A percentile compares a stretch with the other conserved stretches of the same genome.
Evolutionary conservation across 2,797 vertebrate genomes (phyloP).

Genomic region (Anas flavirostris): DNA sequence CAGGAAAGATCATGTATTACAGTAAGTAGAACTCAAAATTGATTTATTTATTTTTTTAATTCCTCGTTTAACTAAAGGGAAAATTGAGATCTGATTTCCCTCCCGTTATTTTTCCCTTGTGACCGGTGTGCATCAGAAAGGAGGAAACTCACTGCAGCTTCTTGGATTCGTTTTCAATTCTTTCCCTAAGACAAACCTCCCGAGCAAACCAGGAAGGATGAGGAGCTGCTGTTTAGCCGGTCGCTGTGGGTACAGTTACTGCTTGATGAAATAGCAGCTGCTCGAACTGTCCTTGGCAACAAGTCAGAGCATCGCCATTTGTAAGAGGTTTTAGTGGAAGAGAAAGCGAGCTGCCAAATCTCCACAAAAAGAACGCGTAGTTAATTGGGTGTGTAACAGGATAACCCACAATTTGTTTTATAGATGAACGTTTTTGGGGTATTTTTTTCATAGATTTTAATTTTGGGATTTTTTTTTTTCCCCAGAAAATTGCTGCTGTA

Average conservation of each 20-base stretch:
- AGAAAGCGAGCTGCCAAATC: neutral
- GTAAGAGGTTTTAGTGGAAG: neutral
- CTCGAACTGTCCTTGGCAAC: neutral
- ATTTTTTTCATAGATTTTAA: neutral
- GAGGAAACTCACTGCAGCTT: neutral
- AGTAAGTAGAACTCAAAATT: neutral
- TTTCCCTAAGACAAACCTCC: neutral
- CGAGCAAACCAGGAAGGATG: neutral
- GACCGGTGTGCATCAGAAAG: rapidly evolving
- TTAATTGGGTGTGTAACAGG: neutral
- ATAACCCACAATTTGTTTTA: neutral
- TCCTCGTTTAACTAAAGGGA: neutral
- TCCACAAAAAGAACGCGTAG: neutral
- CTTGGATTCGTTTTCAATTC: neutral
- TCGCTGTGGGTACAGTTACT: neutral
- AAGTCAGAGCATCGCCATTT: neutral
- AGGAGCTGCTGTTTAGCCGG: neutral
- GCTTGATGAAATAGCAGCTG: neutral
- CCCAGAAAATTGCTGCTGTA: neutral
- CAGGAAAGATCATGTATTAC: rapidly evolving
- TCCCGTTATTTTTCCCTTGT: neutral
- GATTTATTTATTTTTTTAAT: neutral
- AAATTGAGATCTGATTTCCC: neutral
- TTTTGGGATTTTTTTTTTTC: conserved; percentile 1
- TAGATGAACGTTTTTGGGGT: neutral